Evolutionary conservation across 2,888 invertebrate genomes (phyloP), one percentile per base, ranked within the genome.

Genomic region (Cryptocephalus moraei): DNA sequence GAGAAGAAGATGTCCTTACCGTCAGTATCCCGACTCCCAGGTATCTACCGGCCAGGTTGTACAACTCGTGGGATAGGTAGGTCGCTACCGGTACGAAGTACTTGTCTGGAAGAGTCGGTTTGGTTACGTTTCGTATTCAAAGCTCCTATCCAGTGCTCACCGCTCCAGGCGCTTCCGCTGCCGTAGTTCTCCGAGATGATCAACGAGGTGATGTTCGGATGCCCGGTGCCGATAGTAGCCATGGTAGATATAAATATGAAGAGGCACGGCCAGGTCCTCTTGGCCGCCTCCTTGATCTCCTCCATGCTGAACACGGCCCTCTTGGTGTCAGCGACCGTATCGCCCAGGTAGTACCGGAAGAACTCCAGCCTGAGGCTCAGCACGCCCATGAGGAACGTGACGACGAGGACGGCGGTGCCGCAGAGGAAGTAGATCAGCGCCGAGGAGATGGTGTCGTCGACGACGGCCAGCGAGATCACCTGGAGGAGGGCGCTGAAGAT

Each of bases 51-150:
- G 54, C 9, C n/a, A 60, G 52, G 50, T 60, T 59, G n/a, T 47
- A 47, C 13, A 54, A 11, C 42, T 55, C 48, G 14, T 51, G 56
- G 4, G 55, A 39, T 22, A 61, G 43, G 45, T 57, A 61, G 10
- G 59, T 55, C n/a, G 52, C 49, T 22, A 62, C 60, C 12, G 62
- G 60, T 4, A 55, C 54, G 45, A 61, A 63, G 44, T 55, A 61
- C 38, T 53, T 49, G 45, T 59, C 62, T 61, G 52, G 10, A 56
- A 45, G 48, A 33, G 33, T 11, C 46, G 51, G 43, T 11, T 11
- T 14, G 31, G n/a, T n/a, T n/a, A n/a, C n/a, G n/a, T n/a, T n/a
- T n/a, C n/a, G n/a, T 22, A 22, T 4, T 22, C 22, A 22, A 22
- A 22, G 22, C 22, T 22, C 2, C 22, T 4, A 22, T 6, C 2